These are phyloP conservation scores for Gadopsis marmoratus DNA, from an alignment of 2,797 vertebrate species.

Conservation along the genomic window DNA sequence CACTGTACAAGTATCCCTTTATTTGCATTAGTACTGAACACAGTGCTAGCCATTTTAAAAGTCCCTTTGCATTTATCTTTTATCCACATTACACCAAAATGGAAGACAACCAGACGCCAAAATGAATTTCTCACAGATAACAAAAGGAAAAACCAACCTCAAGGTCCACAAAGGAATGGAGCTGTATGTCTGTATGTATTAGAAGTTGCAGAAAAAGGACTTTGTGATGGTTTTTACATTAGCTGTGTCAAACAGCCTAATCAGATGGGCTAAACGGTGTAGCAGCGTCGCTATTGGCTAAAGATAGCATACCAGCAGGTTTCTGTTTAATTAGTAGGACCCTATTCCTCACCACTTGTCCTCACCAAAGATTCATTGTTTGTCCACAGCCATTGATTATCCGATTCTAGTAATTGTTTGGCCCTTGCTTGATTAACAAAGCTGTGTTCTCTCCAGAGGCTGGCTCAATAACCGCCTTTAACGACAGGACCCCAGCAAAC, in stretches of 20 bases:
- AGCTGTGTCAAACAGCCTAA: conserved; percentile 60
- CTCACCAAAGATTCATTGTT: conserved; percentile 72
- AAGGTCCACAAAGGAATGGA: conserved; percentile 25
- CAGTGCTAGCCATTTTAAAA: conserved; percentile 1
- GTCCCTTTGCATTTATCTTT: background rate
- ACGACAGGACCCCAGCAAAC: conserved; percentile 51
- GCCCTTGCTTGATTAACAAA: conserved; percentile 84
- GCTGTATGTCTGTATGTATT: background rate
- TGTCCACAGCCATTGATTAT: conserved; percentile 65
- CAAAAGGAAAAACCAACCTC: conserved; percentile 4
- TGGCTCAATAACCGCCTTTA: conserved; percentile 64
- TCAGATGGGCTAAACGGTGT: conserved; percentile 77
- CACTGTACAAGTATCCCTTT: background rate
- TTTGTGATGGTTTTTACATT: conserved; percentile 45
- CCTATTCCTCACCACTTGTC: conserved; percentile 62
- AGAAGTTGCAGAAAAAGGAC: conserved; percentile 19
- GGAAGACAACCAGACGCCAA: background rate
- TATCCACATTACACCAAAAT: conserved; percentile 7
- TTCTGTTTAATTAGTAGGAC: conserved; percentile 69
- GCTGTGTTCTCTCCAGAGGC: conserved; percentile 75
- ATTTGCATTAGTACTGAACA: conserved; percentile 1
- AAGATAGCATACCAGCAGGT: conserved; percentile 68
- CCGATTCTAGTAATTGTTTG: conserved; percentile 86
- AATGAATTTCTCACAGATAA: conserved; percentile 2
- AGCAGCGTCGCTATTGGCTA: conserved; percentile 72